A percentile compares a stretch with the other conserved stretches of the same genome.
These are phyloP conservation scores for Percina caprodes DNA, from an alignment of 2,113 vertebrate species.

Conservation along the genomic window DNA sequence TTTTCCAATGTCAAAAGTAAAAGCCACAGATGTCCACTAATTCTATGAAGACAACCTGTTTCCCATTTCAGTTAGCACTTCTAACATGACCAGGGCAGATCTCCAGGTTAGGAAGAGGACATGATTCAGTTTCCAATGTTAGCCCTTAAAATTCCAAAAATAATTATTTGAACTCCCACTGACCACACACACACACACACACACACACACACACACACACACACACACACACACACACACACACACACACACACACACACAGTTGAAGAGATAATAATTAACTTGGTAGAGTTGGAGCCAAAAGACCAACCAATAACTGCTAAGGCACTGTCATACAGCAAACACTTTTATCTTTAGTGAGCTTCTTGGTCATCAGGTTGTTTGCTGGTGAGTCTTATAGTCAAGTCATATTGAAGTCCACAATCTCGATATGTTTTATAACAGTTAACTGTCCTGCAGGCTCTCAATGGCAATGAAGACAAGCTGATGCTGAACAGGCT, in stretches of 20 bases:
- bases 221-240: neutral
- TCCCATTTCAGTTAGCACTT: constrained; percentile 28
- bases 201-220: neutral
- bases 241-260: constrained; percentile 30
- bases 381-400: neutral
- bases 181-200: constrained; percentile 5
- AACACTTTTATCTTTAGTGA: constrained; percentile 66
- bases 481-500: neutral
- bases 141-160: constrained; percentile 54
- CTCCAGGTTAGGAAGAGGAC: constrained; percentile 59
- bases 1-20: constrained; percentile 24
- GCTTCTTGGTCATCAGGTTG: constrained; percentile 23
- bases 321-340: constrained; percentile 31
- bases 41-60: constrained; percentile 17
- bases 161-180: constrained; percentile 51
- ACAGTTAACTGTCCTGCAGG: neutral
- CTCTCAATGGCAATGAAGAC: constrained; percentile 11
- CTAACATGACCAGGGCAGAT: constrained; percentile 69
- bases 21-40: neutral
- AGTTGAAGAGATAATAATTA: constrained; percentile 81
- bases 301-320: constrained; percentile 57
- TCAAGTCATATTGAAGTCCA: neutral
- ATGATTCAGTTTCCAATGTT: constrained; percentile 50
- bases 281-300: constrained; percentile 48
- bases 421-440: neutral